Base-by-base conservation (phyloP, 2,113 vertebrate species). In the Beaufortia kweichowensis region DNA sequence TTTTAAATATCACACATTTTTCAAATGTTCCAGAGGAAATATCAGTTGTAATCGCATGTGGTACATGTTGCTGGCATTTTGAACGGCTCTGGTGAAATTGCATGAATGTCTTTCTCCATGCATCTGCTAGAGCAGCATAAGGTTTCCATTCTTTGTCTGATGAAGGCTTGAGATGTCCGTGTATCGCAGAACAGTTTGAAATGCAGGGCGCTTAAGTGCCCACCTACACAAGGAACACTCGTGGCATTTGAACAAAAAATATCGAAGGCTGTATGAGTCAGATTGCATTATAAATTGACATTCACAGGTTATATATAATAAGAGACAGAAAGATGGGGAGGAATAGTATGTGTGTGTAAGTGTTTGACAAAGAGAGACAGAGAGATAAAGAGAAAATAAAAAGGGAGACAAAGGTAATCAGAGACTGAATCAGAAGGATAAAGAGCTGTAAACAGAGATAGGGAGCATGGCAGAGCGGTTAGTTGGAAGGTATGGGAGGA, bases 271-370 rank as follows among this genome's bases (percentile, higher is more conserved):
- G 17, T 43, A 66, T 59, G 59, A 69, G 46, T 28, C 80, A 78
- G 70, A 73, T 65, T 70, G 28, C 56, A 76, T 75, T 82, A 71
- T 60, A 19, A 60, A 65, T 56, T 64, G 60, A 63, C 35, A 31
- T 28, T 28, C 55, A 33, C 71, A 59, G 17, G 46, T 78, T 53
- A 60, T 71, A 41, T 77, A 55, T 48, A 41, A 26, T 31, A 23
- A 5, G 63, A 24, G 15, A n/a, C 43, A 68, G 21, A 33, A n/a
- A 72, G n/a, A 55, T 10, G 1, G 35, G 10, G 35, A 39, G 4
- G 35, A 39, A 39, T 39, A 10, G 19, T 53, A n/a, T 70, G 69
- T 50, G 14, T n/a, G 26, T 12, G 60, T 21, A 14, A 56, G 11
- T 46, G 7, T n/a, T n/a, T 17, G 33, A 77, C 19, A 61, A 39